Conservation (phyloP, 2,113 vertebrate genomes). For the Empidonax alnorum region DNA sequence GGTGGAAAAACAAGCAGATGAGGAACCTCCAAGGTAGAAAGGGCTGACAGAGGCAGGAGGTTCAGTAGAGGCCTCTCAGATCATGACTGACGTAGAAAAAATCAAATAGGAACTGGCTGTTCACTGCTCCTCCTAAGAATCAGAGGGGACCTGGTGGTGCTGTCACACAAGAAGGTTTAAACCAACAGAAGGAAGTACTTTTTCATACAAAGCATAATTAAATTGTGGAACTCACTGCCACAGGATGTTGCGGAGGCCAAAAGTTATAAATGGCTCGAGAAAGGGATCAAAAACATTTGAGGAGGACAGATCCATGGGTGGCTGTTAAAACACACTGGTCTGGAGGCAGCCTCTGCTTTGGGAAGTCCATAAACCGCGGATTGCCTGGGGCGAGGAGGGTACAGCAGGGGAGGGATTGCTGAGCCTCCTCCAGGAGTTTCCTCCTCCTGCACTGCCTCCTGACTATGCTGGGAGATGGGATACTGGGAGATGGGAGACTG, state of each 20-base stretch:
- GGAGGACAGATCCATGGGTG: conserved; percentile 54
- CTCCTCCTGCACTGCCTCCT: background rate
- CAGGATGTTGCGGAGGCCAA: conserved; percentile 61
- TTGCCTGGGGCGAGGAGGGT: background rate
- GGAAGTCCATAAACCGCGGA: conserved; percentile 44
- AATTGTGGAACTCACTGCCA: conserved; percentile 52
- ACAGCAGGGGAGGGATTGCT: background rate
- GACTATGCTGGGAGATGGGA: background rate
- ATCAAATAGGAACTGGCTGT: background rate
- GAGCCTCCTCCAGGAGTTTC: background rate
- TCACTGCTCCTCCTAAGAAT: background rate
- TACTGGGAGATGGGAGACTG: background rate
- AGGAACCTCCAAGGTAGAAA: background rate
- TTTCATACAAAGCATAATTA: conserved; percentile 58
- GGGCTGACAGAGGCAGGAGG: background rate
- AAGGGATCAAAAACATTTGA: conserved; percentile 57
- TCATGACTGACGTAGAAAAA: background rate
- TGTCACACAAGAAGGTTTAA: conserved; percentile 28
- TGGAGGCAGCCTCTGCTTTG: conserved; percentile 38
- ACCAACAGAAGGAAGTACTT: conserved; percentile 46
- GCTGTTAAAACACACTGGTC: conserved; percentile 56
- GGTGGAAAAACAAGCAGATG: background rate
- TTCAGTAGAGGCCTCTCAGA: background rate
- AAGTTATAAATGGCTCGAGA: conserved; percentile 63
- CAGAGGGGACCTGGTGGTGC: background rate